These are phyloP conservation scores for Cosmorhoe ocellata DNA, from an alignment of 2,888 invertebrate genomes.

Conservation along the genomic window DNA sequence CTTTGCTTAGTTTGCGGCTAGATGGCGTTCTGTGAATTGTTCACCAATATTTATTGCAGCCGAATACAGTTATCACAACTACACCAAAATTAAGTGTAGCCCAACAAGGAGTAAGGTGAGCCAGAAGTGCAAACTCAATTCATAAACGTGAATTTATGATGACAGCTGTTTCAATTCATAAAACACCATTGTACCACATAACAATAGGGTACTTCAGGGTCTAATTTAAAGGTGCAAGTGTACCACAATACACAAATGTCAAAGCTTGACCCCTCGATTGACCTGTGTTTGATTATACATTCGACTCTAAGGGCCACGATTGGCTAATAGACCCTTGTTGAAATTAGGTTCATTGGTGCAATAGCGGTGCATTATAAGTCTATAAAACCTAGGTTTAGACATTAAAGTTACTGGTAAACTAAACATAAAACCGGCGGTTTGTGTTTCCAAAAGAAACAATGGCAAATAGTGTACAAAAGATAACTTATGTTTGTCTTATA, in stretches of 20 bases:
- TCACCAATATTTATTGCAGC: no score
- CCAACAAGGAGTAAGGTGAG: no score
- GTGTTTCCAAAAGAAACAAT: no score
- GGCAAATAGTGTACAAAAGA: no score
- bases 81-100: no score
- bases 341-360: conserved; percentile 30
- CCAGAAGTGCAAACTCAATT: neutral
- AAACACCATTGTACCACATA: conserved; percentile 7
- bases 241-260: conserved; percentile 64
- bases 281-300: conserved; percentile 42
- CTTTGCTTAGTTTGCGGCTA: no score
- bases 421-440: no score
- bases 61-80: no score
- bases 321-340: conserved; percentile 30
- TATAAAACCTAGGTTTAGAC: conserved; percentile 12
- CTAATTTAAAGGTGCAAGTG: conserved; percentile 42
- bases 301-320: conserved; percentile 36
- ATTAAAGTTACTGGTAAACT: neutral
- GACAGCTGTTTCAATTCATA: conserved; percentile 8
- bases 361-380: conserved; percentile 18
- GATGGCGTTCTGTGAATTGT: no score
- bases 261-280: conserved; percentile 53
- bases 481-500: no score
- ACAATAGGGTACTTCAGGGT: conserved; percentile 26
- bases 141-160: neutral